Evolutionary conservation across 2,113 vertebrate species (phyloP), one percentile per base, ranked within the genome.

Genomic region (Colaptes auratus): DNA sequence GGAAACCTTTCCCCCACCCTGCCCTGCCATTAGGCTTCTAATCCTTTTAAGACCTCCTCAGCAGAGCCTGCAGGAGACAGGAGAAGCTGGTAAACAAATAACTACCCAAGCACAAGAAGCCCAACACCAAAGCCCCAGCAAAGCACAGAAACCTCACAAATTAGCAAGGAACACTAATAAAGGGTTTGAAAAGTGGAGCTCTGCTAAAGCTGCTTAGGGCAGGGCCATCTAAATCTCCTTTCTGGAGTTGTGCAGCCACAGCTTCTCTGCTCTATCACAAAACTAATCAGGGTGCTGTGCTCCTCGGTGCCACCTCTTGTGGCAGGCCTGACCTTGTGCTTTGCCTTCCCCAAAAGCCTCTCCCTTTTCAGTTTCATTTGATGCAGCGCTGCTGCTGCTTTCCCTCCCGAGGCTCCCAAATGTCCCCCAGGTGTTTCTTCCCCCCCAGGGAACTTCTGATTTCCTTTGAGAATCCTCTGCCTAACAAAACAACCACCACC

Each of bases 151-250:
- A 12, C 42, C 42, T 15, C 42, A 11, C 12, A 42, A 96, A 97
- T 95, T 82, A 90, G 72, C 78, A 88, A 86, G 95, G 95, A 93
- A 95, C 52, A 92, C 74, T 82, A 91, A 93, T 72, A 73, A 86
- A 89, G 79, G 70, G 76, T 79, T 91, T 91, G 1, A 24, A 73
- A 95, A 94, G 74, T 21, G 78, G 83, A 88, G 23, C 60, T 89
- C 61, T 66, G 31, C 30, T 95, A 97, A 42, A 97, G 93, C 90
- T 85, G 86, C 91, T 97, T 96, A 95, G 79, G 77, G 59, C 31
- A 89, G 74, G 58, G 74, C 65, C 67, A 75, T 93, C 71, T 91
- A 93, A 87, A 95, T 95, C 72, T 95, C 82, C 94, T 93, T 96
- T 96, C 81, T 95, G 91, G 93, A 95, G 83, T 91, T 92, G 50